Base-by-base conservation (phyloP, 2,113 vertebrate species). In the Heterotis niloticus region DNA sequence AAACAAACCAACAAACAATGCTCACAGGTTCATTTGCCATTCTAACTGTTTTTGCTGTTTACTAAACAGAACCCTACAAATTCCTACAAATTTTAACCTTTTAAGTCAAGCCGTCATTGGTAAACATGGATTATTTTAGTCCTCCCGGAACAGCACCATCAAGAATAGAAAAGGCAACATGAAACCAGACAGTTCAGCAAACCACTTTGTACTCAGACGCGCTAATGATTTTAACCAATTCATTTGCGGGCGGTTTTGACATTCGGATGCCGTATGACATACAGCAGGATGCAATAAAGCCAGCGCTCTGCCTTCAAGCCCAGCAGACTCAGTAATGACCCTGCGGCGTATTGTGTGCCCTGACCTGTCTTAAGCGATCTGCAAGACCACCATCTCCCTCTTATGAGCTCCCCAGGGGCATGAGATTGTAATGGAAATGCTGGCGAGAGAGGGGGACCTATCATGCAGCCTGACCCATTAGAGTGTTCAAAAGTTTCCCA, bases 101-200 rank as follows among this genome's bases (percentile, higher is more conserved):
- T 44, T 44, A 44, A 44, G 7, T 44, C 34, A 44, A 44, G 34
- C 34, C 34, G 34, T 44, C 34, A 44, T 44, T 44, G 34, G 34
- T 44, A 2, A 44, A 44, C 2, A 7, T 44, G 34, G 34, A 7
- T 44, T 44, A 44, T 44, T 44, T 44, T 44, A 44, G 34, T 7
- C 34, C 7, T 44, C 7, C 2, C 34, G 7, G 34, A 44, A 44
- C 34, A 44, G 59, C 59, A 11, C 59, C 59, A 62, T 62, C 59
- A 44, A 44, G 34, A 44, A 44, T 44, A 7, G 7, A 11, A 20
- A 62, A 2, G 44, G 9, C 3, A 23, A 72, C 52, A 54, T 52
- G 34, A 72, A 72, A 72, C 69, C 51, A n/a, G 64, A 51, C 54
- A 74, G 11, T 74, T 74, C 57, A 51, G 54, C 54, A 23, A 73